Percentiles rank a stretch among this genome's conserved stretches.
Conservation (phyloP, 2,888 invertebrate genomes). For the Strigamia crassipes region DNA sequence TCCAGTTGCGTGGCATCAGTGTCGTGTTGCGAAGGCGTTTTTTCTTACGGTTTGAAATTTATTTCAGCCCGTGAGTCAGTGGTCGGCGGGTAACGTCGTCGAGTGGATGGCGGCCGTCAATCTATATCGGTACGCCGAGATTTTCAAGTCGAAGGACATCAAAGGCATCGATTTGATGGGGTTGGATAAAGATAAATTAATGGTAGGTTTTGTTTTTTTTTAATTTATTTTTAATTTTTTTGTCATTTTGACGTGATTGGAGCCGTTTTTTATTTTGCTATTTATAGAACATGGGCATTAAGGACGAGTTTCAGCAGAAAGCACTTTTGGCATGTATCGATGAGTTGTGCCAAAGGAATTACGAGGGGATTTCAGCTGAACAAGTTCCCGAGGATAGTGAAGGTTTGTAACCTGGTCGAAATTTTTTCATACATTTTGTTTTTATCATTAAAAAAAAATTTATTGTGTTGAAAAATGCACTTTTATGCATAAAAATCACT, state of each 20-base stretch:
- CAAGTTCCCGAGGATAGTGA: slow-evolving; percentile 43
- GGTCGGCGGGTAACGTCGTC: slow-evolving; percentile 71
- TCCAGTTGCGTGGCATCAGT: not conserved
- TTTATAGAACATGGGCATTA: slow-evolving; percentile 72
- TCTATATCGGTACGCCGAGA: slow-evolving; percentile 72
- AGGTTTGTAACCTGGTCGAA: too few relatives aligned
- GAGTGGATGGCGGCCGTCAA: slow-evolving; percentile 78
- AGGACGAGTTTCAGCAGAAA: slow-evolving; percentile 73
- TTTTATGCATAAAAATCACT: too few relatives aligned
- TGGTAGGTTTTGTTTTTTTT: slow-evolving; percentile 62
- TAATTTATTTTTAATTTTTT: not conserved
- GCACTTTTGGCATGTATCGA: slow-evolving; percentile 71
- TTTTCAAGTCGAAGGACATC: slow-evolving; percentile 72
- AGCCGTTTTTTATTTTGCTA: not conserved
- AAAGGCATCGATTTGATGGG: slow-evolving; percentile 70
- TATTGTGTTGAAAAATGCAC: too few relatives aligned
- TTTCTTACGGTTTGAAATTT: slow-evolving; percentile 52
- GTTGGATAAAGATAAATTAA: slow-evolving; percentile 70
- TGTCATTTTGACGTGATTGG: not conserved
- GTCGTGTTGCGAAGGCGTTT: too few relatives aligned
- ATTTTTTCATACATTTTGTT: too few relatives aligned
- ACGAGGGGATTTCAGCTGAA: slow-evolving; percentile 46
- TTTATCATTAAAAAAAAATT: too few relatives aligned
- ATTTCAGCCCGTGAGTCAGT: slow-evolving; percentile 70
- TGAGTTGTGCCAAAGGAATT: slow-evolving; percentile 63